A percentile compares a stretch with the other conserved stretches of the same genome.
These are phyloP conservation scores for Pecten maximus DNA, from an alignment of 2,888 invertebrate species.

Conservation along the genomic window DNA sequence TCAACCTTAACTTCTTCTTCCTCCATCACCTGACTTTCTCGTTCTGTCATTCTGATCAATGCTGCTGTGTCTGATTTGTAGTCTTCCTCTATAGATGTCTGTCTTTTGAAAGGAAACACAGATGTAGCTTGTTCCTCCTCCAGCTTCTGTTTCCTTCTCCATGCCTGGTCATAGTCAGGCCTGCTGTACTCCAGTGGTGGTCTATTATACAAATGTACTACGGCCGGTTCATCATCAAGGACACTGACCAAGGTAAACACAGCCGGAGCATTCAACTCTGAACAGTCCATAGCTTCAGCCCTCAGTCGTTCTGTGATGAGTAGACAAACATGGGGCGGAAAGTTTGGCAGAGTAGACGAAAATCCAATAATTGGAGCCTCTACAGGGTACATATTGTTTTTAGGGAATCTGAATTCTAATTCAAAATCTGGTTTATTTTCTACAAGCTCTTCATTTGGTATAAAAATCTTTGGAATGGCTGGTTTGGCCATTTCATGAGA, in stretches of 20 bases:
- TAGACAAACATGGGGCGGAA: conserved; percentile 71
- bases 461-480: conserved; percentile 37
- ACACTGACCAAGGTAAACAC: conserved; percentile 76
- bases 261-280: conserved; percentile 68
- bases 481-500: conserved; percentile 60
- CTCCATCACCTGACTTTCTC: conserved; percentile 43
- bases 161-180: conserved; percentile 57
- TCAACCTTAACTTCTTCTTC: conserved; percentile 43
- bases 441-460: conserved; percentile 42
- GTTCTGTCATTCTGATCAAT: conserved; percentile 58
- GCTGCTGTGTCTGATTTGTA: conserved; percentile 46
- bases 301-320: conserved; percentile 74
- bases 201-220: conserved; percentile 63
- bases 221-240: conserved; percentile 72
- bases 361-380: conserved; percentile 77
- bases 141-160: conserved; percentile 36
- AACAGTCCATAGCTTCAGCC: conserved; percentile 67
- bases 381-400: conserved; percentile 73
- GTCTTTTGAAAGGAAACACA: conserved; percentile 30
- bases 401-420: conserved; percentile 76
- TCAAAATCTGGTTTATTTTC: conserved; percentile 60
- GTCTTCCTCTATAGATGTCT: not conserved
- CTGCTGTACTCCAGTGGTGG: conserved; percentile 68
- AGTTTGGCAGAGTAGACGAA: conserved; percentile 65
- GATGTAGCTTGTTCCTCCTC: not conserved